These are phyloP conservation scores for Rhaphigaster nebulosa DNA, from an alignment of 2,888 invertebrate species.

Conservation along the genomic window DNA sequence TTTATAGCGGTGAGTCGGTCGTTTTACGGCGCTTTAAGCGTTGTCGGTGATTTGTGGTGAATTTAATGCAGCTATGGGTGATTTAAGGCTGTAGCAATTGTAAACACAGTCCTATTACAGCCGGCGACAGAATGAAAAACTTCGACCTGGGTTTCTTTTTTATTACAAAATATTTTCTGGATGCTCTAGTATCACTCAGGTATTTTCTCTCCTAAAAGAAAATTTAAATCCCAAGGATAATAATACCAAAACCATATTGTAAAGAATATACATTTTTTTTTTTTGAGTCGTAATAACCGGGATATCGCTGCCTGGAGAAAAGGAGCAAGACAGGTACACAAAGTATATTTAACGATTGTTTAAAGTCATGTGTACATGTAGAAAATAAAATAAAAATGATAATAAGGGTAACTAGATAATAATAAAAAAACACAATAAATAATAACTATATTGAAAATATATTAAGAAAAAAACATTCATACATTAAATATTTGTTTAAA, in stretches of 20 bases:
- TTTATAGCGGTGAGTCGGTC: conserved; percentile 38
- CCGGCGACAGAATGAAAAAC: conserved; percentile 9
- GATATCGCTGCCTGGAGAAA: too few relatives aligned
- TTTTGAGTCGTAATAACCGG: too few relatives aligned
- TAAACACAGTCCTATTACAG: conserved; percentile 39
- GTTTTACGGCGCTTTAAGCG: conserved; percentile 19
- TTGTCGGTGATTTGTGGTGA: conserved; percentile 23
- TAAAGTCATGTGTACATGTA: too few relatives aligned
- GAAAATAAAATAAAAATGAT: too few relatives aligned
- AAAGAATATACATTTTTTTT: too few relatives aligned
- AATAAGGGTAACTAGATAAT: too few relatives aligned
- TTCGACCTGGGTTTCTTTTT: not conserved
- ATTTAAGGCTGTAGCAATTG: conserved; percentile 11
- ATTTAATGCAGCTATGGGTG: conserved; percentile 18
- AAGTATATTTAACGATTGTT: too few relatives aligned
- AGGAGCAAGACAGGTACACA: too few relatives aligned
- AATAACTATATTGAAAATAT: too few relatives aligned
- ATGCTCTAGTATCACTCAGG: not conserved
- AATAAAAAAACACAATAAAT: too few relatives aligned
- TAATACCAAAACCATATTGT: not conserved
- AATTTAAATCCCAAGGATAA: not conserved
- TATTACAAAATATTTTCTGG: not conserved
- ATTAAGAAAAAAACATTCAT: too few relatives aligned
- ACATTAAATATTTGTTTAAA: too few relatives aligned
- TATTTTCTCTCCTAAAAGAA: not conserved